Conservation (phyloP, 2,113 vertebrate species). For the Corythaeola cristata region DNA sequence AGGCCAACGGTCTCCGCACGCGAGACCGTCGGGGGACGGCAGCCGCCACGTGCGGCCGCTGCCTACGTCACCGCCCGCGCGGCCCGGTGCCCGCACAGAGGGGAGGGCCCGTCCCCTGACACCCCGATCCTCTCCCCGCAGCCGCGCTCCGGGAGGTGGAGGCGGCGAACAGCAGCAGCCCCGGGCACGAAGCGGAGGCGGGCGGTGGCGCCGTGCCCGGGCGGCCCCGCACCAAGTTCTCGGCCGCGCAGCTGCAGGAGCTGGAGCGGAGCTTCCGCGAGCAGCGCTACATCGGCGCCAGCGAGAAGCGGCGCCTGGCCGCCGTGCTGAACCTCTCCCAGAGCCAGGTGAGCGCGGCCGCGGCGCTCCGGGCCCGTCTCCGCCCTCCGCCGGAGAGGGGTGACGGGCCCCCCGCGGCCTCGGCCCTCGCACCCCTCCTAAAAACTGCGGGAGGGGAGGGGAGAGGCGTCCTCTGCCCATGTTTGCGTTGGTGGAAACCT, state of each 20-base stretch:
- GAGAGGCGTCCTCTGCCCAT: background rate
- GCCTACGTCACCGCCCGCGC: background rate
- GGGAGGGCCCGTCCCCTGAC: background rate
- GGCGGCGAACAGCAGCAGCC: slow-evolving; percentile 19
- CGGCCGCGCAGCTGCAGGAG: slow-evolving; percentile 77
- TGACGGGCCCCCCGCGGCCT: no score
- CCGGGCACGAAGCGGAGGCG: background rate
- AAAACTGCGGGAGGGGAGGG: background rate
- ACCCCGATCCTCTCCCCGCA: background rate
- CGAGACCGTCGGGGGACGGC: background rate
- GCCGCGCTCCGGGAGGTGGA: background rate
- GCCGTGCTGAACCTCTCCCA: slow-evolving; percentile 79
- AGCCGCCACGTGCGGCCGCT: background rate
- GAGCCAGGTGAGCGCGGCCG: slow-evolving; percentile 75
- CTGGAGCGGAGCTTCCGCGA: slow-evolving; percentile 84
- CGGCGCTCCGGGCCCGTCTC: background rate
- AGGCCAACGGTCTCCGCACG: background rate
- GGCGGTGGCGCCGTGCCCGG: background rate
- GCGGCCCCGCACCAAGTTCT: slow-evolving; percentile 82
- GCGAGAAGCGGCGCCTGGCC: slow-evolving; percentile 78
- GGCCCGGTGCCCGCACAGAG: background rate
- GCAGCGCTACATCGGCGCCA: slow-evolving; percentile 81
- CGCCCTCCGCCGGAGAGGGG: background rate
- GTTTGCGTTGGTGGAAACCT: fast-evolving
- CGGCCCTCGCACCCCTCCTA: background rate